phyloP scores from a whole-genome alignment of 2,888 invertebrate genomes.

The Caenorhabditis sp. region DNA sequence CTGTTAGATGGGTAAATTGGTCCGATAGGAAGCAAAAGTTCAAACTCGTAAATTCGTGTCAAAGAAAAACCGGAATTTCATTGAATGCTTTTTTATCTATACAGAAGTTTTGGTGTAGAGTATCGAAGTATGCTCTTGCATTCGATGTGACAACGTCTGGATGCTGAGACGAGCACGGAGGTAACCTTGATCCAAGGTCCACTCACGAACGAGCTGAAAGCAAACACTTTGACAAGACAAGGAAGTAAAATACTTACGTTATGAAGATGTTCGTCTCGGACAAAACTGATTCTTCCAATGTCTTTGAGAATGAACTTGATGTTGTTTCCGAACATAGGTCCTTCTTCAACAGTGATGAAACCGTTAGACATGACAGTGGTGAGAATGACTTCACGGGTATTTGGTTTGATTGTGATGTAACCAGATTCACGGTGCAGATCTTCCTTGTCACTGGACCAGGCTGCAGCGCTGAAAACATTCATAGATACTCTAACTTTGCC shows the following conservation, averaged over 20 bases:
- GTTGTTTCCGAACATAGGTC: constrained; percentile 49
- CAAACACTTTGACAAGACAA: not conserved
- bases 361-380: constrained; percentile 69
- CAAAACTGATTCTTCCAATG: constrained; percentile 66
- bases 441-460: constrained; percentile 64
- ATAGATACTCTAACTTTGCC: too few species aligned
- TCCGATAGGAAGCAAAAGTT: too few species aligned
- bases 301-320: constrained; percentile 62
- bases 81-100: constrained; percentile 17
- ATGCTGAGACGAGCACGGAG: constrained; percentile 59
- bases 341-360: constrained; percentile 65
- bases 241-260: constrained; percentile 53
- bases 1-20: too few species aligned
- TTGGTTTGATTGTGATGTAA: constrained; percentile 63
- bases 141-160: constrained; percentile 59
- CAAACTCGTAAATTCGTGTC: too few species aligned
- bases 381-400: constrained; percentile 57
- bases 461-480: constrained; percentile 42
- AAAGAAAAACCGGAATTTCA: too few species aligned
- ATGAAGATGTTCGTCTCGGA: constrained; percentile 63
- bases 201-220: constrained; percentile 62
- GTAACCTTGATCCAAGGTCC: constrained; percentile 44
- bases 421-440: constrained; percentile 63
- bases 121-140: constrained; percentile 65
- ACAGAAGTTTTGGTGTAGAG: constrained; percentile 57